Evolutionary conservation across 2,888 invertebrate species (phyloP), one percentile per base, ranked within the genome.

Genomic region (Caradrina clavipalpis): DNA sequence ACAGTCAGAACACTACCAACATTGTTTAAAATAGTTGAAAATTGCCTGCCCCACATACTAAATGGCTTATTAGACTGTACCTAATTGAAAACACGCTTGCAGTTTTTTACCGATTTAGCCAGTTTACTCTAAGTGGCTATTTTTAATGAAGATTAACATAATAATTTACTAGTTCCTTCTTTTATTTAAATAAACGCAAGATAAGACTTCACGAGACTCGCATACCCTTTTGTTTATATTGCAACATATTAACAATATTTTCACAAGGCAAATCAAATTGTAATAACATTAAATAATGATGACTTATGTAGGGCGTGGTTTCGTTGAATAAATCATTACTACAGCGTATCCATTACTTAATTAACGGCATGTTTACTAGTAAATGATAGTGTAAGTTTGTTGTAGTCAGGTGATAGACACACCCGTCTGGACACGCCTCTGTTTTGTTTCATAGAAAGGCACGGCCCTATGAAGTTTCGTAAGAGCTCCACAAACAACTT

Each of bases 391-490:
- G 42, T 21, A 61, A 64, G 19, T 53, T 51, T 53, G 56, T 65
- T 26, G 64, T 56, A 59, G 50, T 21, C 51, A 35, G 59, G 45
- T 63, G 35, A 67, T 62, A 71, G 57, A 21, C 58, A 70, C 66
- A 19, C 56, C 62, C 59, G 55, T 64, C 51, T 55, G 57, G 57
- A 50, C 51, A 64, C 72, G 49, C 80, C 83, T 56, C 39, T 49
- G 61, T 60, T 54, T 49, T 13, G 66, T 69, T 64, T 53, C 54
- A 31, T 61, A 62, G 72, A 73, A 79, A 66, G 21, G 17, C 45
- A 50, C 26, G 50, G 63, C 42, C 49, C 49, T 77, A 61, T 45
- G 53, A 21, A 63, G 59, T 60, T 72, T 56, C 56, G 47, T 72
- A 63, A 61, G 47, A 78, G 55, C 35, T 35, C 15, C 39, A 15